Evolutionary conservation across 2,113 vertebrate genomes (phyloP), one percentile per base, ranked within the genome.

Genomic region (Rhizomys pruinosus): DNA sequence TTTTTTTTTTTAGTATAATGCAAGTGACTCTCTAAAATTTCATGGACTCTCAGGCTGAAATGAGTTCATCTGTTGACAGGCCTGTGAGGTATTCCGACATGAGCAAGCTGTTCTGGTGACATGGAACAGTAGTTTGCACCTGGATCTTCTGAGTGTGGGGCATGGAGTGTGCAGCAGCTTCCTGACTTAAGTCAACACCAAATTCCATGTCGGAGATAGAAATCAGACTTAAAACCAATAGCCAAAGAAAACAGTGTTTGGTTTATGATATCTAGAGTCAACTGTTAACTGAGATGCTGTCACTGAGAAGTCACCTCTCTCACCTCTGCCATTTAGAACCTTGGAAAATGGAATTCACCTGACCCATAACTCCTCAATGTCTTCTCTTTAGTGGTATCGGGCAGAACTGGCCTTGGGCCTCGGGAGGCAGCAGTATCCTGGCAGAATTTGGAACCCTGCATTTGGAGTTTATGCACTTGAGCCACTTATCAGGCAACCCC

Each of bases 391-490:
- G 99, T 91, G 99, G 99, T 5, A 99, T 99, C 0, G 99, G 99
- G 69, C 98, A 99, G 87, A 99, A 99, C 97, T 99, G 99, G 99
- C 99, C 99, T 0, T 99, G 99, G 99, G 99, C 99, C 2, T 99
- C 99, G 0, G 99, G 99, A 1, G 99, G 99, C 97, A 99, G 99
- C 99, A 99, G 99, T 96, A 99, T 99, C 97, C 98, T 99, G 98
- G 99, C 99, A 11, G 99, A 99, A 97, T 99, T 99, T 89, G 99
- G 99, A 92, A 99, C 99, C 52, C 98, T 99, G 85, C 99, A 99
- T 94, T 97, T 99, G 98, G 99, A 99, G 96, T 99, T 99, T 79
- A 98, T 99, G 92, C 99, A 99, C 97, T 98, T 99, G 97, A 99
- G 98, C 97, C 98, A 98, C 81, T 98, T 99, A 76, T 99, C 99